Conservation (phyloP, 2,888 invertebrate genomes). For the Bedellia somnulentella region DNA sequence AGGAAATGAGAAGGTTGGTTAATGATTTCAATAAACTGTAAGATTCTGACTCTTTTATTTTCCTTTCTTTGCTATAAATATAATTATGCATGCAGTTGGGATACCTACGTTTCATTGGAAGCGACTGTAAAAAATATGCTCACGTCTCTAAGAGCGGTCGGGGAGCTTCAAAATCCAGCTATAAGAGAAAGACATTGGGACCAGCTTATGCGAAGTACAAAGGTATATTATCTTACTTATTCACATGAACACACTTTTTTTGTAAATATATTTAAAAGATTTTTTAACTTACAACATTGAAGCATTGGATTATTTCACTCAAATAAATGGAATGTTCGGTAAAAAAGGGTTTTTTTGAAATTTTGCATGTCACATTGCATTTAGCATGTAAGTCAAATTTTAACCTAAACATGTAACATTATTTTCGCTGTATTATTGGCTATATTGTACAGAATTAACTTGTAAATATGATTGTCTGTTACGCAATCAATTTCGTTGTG, state of each 20-base stretch:
- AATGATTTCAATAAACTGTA: no score
- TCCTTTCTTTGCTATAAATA: no score
- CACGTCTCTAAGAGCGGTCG: conserved; percentile 91
- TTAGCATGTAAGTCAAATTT: no score
- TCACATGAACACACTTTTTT: not conserved
- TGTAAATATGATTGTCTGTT: conserved; percentile 9
- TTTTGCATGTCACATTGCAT: no score
- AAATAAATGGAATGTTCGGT: no score
- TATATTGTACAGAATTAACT: conserved; percentile 10
- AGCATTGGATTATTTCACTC: no score
- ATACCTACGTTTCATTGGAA: conserved; percentile 85
- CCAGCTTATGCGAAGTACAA: conserved; percentile 93
- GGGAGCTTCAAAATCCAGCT: conserved; percentile 94
- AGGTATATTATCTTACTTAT: conserved; percentile 60
- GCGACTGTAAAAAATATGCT: conserved; percentile 95
- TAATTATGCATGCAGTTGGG: no score
- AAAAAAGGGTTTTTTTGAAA: no score
- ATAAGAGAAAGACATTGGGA: conserved; percentile 96
- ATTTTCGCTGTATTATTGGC: conserved; percentile 5
- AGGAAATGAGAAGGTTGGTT: conserved; percentile 82
- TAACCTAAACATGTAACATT: no score
- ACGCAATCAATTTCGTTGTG: conserved; percentile 51
- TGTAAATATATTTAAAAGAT: not conserved
- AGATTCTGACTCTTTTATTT: no score
- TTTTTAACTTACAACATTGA: no score